These are phyloP conservation scores for Macrotrachela quadricornifera DNA, from an alignment of 1,140 invertebrate species.

Conservation along the genomic window DNA sequence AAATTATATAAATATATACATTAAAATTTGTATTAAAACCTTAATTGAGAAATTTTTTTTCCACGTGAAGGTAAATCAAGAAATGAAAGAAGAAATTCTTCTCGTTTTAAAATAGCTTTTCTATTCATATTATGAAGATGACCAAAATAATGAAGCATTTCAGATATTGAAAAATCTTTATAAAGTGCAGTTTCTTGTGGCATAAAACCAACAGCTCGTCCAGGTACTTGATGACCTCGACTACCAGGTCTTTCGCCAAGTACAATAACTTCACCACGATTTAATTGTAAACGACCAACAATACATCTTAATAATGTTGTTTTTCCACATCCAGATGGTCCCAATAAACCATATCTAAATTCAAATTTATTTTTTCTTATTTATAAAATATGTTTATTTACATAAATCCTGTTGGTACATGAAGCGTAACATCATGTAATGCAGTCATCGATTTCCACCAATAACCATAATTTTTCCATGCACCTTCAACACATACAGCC, in stretches of 20 bases:
- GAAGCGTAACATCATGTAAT: conserved; percentile 52
- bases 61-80: conserved; percentile 16
- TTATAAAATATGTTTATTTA: conserved; percentile 36
- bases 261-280: conserved; percentile 20
- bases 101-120: conserved; percentile 60
- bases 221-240: conserved; percentile 20
- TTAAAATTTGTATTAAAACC: conserved; percentile 33
- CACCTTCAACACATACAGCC: no score
- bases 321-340: conserved; percentile 28
- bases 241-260: conserved; percentile 17
- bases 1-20: not conserved
- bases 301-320: conserved; percentile 29
- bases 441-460: no score
- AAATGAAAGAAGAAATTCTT: conserved; percentile 66
- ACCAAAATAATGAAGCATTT: conserved; percentile 85
- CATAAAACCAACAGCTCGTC: conserved; percentile 30
- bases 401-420: conserved; percentile 70
- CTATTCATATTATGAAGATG: conserved; percentile 68
- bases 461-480: no score
- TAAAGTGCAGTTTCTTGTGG: conserved; percentile 60
- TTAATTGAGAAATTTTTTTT: conserved; percentile 52
- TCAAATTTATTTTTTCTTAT: not conserved
- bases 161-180: conserved; percentile 73
- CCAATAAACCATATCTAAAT: conserved; percentile 22
- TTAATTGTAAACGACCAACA: conserved; percentile 20